phyloP scores from a whole-genome alignment of 1,140 invertebrate genomes.

The Holcopasites calliopsidis region DNA sequence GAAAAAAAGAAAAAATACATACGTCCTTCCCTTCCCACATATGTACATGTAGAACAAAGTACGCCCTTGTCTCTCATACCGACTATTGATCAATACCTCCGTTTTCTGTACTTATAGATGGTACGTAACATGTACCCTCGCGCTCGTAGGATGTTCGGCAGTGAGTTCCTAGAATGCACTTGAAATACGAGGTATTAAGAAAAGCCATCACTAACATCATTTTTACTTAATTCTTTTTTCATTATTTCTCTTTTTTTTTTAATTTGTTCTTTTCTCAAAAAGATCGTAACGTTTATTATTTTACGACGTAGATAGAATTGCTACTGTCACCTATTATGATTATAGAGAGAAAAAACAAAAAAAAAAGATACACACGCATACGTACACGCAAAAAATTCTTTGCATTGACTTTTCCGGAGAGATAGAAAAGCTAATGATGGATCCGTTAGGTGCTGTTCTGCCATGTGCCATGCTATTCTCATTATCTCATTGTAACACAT shows the following conservation, averaged over 20 bases:
- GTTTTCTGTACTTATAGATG: constrained; percentile 80
- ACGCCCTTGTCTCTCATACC: constrained; percentile 62
- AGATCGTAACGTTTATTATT: constrained; percentile 43
- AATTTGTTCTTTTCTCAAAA: constrained; percentile 42
- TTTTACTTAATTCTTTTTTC: constrained; percentile 61
- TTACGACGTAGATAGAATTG: constrained; percentile 46
- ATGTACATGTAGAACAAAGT: constrained; percentile 66
- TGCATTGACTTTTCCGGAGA: not conserved
- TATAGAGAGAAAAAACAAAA: constrained; percentile 21
- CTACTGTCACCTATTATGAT: constrained; percentile 24
- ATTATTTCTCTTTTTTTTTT: constrained; percentile 44
- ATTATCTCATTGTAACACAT: constrained; percentile 3
- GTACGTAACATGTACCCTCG: constrained; percentile 78
- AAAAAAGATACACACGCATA: not conserved
- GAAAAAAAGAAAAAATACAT: constrained; percentile 42
- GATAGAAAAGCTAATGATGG: not conserved
- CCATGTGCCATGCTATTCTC: constrained; percentile 48
- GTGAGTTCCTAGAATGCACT: constrained; percentile 79
- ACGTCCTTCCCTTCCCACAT: constrained; percentile 37
- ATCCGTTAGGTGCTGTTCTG: constrained; percentile 46
- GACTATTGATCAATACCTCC: constrained; percentile 78
- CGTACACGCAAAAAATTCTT: not conserved
- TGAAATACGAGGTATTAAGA: constrained; percentile 78
- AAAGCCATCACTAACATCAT: constrained; percentile 77
- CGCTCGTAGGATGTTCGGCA: constrained; percentile 78